A percentile compares a stretch with the other conserved stretches of the same genome.
Evolutionary conservation across 2,113 vertebrate genomes (phyloP).

Genomic region (Falco punctatus): DNA sequence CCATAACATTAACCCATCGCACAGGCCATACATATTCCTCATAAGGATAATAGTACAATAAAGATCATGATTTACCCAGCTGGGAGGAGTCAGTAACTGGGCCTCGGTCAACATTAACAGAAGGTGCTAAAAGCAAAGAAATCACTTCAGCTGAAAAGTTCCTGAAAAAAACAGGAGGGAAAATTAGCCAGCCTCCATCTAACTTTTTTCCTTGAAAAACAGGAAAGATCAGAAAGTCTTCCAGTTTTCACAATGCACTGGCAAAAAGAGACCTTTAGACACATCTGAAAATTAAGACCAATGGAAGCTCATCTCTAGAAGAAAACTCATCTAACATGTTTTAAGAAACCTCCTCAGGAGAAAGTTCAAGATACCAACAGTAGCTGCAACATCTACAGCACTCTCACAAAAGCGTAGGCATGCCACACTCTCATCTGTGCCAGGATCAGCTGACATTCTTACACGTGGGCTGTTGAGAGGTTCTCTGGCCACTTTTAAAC

Average conservation of each 20-base stretch:
- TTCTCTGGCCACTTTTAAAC: background rate
- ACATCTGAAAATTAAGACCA: background rate
- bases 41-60: background rate
- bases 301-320: background rate
- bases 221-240: background rate
- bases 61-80: background rate
- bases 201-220: background rate
- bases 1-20: background rate
- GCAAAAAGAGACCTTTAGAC: background rate
- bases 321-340: background rate
- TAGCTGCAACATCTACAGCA: background rate
- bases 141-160: background rate
- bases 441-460: background rate
- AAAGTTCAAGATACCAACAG: background rate
- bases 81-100: no score
- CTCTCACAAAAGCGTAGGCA: background rate
- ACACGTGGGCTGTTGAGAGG: accelerated
- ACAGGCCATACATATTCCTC: background rate
- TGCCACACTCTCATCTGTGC: background rate
- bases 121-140: background rate
- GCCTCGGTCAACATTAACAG: no score
- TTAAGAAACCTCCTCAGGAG: background rate
- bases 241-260: background rate
- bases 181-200: background rate
- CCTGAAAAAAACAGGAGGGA: background rate